Conservation (phyloP, 2,888 invertebrate species). For the Zootermopsis nevadensis region DNA sequence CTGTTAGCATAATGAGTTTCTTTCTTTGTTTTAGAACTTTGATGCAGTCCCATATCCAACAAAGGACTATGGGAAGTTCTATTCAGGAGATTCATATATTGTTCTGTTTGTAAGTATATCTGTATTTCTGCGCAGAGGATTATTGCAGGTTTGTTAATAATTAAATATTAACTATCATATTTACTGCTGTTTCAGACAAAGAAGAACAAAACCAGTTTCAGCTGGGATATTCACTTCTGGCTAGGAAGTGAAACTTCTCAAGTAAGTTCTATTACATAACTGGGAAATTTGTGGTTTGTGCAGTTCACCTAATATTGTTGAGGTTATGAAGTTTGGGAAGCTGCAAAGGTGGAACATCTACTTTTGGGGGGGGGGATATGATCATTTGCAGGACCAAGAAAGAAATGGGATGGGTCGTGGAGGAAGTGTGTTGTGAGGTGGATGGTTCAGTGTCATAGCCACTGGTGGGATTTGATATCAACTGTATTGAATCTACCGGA, state of each 20-base stretch:
- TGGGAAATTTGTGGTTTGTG: not conserved
- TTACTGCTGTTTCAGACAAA: constrained; percentile 71
- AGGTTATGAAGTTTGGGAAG: too few relatives aligned
- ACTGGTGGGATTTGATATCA: too few relatives aligned
- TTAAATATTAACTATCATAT: not conserved
- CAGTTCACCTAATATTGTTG: too few relatives aligned
- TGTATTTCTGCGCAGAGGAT: not conserved
- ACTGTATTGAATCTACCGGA: not conserved
- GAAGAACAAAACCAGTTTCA: constrained; percentile 71
- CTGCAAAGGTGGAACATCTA: too few relatives aligned
- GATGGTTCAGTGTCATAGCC: too few relatives aligned
- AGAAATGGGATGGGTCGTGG: too few relatives aligned
- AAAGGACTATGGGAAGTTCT: constrained; percentile 84
- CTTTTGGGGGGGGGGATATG: too few relatives aligned
- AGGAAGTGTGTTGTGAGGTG: too few relatives aligned
- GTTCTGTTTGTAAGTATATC: constrained; percentile 76
- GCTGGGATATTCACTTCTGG: constrained; percentile 92
- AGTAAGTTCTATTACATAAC: constrained; percentile 59
- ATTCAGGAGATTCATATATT: constrained; percentile 88
- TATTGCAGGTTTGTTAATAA: not conserved
- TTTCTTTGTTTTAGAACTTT: constrained; percentile 74
- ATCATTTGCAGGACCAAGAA: too few relatives aligned
- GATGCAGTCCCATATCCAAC: constrained; percentile 79
- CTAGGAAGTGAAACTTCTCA: constrained; percentile 82
- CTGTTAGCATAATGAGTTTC: not conserved